These are phyloP conservation scores for Naso thynnoides DNA, from an alignment of 2,797 vertebrate species.

Conservation along the genomic window DNA sequence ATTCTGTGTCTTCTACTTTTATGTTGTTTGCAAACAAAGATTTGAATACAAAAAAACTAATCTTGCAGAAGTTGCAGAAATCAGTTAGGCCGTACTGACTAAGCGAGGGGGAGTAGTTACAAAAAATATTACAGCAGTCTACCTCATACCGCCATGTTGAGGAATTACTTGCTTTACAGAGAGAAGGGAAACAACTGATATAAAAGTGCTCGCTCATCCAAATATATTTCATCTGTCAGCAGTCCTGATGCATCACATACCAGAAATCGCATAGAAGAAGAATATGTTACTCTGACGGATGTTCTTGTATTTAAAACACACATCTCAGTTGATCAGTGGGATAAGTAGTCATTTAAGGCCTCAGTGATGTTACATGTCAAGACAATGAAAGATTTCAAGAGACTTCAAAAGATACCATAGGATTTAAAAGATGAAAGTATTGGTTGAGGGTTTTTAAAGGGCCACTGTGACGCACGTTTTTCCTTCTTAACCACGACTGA, in stretches of 20 bases:
- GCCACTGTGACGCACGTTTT: neutral
- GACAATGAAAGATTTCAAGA: constrained; percentile 3
- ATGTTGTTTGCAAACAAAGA: no score
- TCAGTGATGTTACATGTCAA: constrained; percentile 1
- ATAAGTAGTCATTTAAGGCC: constrained; percentile 23
- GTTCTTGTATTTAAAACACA: constrained; percentile 33
- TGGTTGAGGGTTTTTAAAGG: neutral
- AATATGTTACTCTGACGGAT: constrained; percentile 33
- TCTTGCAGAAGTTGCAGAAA: no score
- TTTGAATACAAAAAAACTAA: no score
- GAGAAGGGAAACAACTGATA: constrained; percentile 41
- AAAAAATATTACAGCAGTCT: no score
- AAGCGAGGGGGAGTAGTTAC: no score
- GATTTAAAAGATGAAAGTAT: neutral
- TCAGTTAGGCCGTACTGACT: no score
- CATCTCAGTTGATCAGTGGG: no score
- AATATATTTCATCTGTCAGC: constrained; percentile 54
- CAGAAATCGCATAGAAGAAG: no score
- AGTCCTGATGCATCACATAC: constrained; percentile 22
- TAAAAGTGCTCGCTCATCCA: constrained; percentile 54
- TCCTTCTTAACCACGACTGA: neutral
- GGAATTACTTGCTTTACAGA: constrained; percentile 51
- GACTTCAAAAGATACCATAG: neutral
- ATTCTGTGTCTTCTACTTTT: neutral
- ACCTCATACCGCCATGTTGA: constrained; percentile 36